A percentile compares a stretch with the other conserved stretches of the same genome.
Conservation (phyloP, 2,888 invertebrate species). For the Anarsia innoxiella region DNA sequence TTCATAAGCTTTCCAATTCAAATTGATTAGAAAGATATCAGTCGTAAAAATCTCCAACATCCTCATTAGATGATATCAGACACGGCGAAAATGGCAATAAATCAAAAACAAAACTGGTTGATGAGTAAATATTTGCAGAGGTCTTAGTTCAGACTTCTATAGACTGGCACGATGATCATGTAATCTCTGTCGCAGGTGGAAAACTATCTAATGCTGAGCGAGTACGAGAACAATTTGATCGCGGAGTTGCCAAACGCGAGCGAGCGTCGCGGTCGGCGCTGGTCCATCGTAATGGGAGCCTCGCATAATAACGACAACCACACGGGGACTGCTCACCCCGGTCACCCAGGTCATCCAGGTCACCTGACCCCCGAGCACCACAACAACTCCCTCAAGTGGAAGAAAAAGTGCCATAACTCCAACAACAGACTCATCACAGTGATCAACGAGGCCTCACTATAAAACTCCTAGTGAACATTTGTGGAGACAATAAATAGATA, state of each 20-base stretch:
- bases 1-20: too few relatives aligned
- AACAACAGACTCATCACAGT: constrained; percentile 83
- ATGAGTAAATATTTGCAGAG: too few relatives aligned
- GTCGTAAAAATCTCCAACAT: too few relatives aligned
- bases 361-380: constrained; percentile 59
- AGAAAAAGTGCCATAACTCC: constrained; percentile 70
- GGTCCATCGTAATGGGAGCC: constrained; percentile 80
- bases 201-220: constrained; percentile 89
- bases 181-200: constrained; percentile 74
- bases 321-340: constrained; percentile 38
- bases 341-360: constrained; percentile 42
- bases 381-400: constrained; percentile 57
- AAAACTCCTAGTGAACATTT: constrained; percentile 46
- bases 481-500: constrained; percentile 61
- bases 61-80: too few relatives aligned
- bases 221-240: constrained; percentile 89
- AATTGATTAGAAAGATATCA: too few relatives aligned
- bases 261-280: constrained; percentile 81
- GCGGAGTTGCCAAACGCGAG: constrained; percentile 84
- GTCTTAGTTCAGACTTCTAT: too few relatives aligned
- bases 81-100: too few relatives aligned
- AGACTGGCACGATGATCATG: too few relatives aligned
- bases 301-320: constrained; percentile 36
- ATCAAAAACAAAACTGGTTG: too few relatives aligned
- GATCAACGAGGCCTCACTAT: constrained; percentile 83